Conservation (phyloP, 2,888 invertebrate species). For the Pheosia tremula region DNA sequence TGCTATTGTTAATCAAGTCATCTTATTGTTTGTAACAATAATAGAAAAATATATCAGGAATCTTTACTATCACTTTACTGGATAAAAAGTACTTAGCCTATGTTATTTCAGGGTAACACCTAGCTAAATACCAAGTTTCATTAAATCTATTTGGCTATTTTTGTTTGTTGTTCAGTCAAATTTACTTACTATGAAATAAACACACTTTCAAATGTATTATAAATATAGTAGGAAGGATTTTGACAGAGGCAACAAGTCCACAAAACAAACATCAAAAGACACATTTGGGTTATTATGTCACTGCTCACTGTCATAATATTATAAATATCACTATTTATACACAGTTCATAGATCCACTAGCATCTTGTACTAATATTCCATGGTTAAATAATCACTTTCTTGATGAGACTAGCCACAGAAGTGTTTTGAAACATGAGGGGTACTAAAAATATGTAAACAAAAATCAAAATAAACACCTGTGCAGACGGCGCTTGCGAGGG, state of each 20-base stretch:
- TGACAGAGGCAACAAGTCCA: too few relatives aligned
- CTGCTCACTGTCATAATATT: neutral
- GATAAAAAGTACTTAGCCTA: too few relatives aligned
- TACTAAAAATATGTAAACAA: slow-evolving; percentile 19
- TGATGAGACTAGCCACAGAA: neutral
- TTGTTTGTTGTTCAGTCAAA: too few relatives aligned
- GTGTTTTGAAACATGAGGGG: neutral
- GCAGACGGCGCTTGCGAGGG: slow-evolving; percentile 87
- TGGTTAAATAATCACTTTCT: neutral
- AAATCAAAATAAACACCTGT: slow-evolving; percentile 82
- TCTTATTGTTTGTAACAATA: too few relatives aligned
- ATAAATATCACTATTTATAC: too few relatives aligned
- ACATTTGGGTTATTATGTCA: neutral
- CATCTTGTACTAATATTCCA: neutral
- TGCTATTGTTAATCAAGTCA: too few relatives aligned
- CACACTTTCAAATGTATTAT: neutral
- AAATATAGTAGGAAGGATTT: slow-evolving; percentile 7
- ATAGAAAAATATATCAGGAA: too few relatives aligned
- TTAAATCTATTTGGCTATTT: too few relatives aligned
- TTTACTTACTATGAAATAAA: too few relatives aligned
- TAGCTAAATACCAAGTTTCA: too few relatives aligned
- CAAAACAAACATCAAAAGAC: neutral
- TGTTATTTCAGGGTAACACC: too few relatives aligned
- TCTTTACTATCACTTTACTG: too few relatives aligned
- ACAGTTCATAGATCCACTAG: neutral